Percentiles rank a stretch among this genome's conserved stretches.
Conservation (phyloP, 2,888 invertebrate species). For the Hemicrepidius hirtus region DNA sequence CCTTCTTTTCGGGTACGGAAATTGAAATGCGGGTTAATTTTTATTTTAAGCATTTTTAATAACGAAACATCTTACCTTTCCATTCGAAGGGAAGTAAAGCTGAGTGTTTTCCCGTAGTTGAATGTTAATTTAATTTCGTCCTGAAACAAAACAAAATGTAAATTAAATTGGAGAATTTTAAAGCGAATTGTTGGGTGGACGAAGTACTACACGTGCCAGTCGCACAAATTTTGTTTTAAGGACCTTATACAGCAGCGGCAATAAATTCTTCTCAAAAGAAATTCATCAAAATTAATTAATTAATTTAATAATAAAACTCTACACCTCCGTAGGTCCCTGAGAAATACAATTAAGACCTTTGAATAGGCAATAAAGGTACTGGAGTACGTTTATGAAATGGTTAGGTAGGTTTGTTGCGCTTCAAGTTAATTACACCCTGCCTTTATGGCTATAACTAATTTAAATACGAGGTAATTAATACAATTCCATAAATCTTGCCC, state of each 20-base stretch:
- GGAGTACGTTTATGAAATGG: not conserved
- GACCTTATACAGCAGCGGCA: no score
- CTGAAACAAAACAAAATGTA: slow-evolving; percentile 13
- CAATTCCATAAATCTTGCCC: slow-evolving; percentile 18
- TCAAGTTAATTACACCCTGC: slow-evolving; percentile 22
- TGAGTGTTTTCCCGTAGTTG: not conserved
- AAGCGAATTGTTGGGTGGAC: not conserved
- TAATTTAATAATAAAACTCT: slow-evolving; percentile 7
- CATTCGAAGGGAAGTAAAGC: slow-evolving; percentile 24
- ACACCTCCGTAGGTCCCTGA: not conserved
- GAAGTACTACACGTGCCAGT: not conserved
- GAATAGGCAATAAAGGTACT: slow-evolving; percentile 11
- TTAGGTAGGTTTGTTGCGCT: slow-evolving; percentile 22
- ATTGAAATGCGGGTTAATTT: not conserved
- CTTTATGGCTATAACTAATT: slow-evolving; percentile 23
- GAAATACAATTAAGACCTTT: slow-evolving; percentile 3
- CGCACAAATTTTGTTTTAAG: not conserved
- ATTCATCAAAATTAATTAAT: not conserved
- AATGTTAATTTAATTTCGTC: slow-evolving; percentile 21
- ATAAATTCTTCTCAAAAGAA: no score
- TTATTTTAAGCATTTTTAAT: not conserved
- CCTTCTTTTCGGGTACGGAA: not conserved
- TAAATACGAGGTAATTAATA: slow-evolving; percentile 26
- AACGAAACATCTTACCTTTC: slow-evolving; percentile 29
- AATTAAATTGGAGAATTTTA: not conserved